These are phyloP conservation scores for Hypocryptadius cinnamomeus DNA, from an alignment of 2,113 vertebrate species.

Conservation along the genomic window DNA sequence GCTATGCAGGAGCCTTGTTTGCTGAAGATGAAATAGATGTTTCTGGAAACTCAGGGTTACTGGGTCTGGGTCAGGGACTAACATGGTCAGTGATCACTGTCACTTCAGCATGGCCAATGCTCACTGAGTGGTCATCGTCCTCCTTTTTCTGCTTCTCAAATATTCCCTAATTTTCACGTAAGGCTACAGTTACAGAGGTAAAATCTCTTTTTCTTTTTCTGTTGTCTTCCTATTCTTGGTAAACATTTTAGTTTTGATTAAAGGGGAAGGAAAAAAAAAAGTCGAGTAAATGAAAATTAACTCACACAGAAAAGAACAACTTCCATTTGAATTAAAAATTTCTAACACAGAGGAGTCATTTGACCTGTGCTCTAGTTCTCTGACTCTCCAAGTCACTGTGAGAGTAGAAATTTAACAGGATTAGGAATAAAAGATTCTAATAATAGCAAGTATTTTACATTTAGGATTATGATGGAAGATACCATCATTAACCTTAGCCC, in stretches of 20 bases:
- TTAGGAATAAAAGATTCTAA: conserved; percentile 71
- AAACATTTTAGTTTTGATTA: conserved; percentile 65
- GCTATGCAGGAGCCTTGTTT: not conserved
- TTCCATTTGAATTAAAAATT: conserved; percentile 50
- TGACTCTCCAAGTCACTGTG: conserved; percentile 51
- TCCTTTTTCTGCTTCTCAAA: not conserved
- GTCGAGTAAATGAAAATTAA: conserved; percentile 40
- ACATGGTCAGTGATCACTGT: fast-evolving
- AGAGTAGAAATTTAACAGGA: conserved; percentile 63
- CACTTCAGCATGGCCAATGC: not conserved
- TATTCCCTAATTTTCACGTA: not conserved
- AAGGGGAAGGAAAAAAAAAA: not conserved
- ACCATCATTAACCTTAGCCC: conserved; percentile 65
- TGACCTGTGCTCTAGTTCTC: conserved; percentile 58
- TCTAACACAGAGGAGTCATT: conserved; percentile 15
- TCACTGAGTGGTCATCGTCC: not conserved
- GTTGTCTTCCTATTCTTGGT: not conserved
- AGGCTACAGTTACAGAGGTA: not conserved
- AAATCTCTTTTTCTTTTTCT: not conserved
- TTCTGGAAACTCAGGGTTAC: not conserved
- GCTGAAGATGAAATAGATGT: not conserved
- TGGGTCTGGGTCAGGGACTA: not conserved
- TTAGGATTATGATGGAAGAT: conserved; percentile 66
- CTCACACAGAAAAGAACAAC: not conserved
- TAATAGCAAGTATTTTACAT: conserved; percentile 69